Base-by-base conservation (phyloP, 2,888 invertebrate species). In the Apotomis turbidana region DNA sequence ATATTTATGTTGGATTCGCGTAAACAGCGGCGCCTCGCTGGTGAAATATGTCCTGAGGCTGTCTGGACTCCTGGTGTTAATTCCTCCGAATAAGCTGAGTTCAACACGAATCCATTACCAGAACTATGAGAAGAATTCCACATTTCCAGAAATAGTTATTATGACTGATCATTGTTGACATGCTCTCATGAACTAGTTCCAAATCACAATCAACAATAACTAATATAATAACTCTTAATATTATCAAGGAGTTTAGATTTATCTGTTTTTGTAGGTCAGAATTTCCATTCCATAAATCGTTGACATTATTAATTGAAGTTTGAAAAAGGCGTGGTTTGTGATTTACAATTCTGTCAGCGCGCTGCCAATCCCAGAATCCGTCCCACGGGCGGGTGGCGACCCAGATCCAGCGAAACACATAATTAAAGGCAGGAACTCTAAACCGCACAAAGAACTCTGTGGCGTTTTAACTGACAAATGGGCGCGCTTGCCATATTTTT, bases 351-450 rank as follows among this genome's bases (percentile, higher is more conserved):
- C 68, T 44, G 66, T 69, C 54, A 60, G 70, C 55, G 66, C 68
- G 66, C 44, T 52, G 64, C 55, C 63, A 67, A 46, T 62, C 12
- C 57, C 13, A 57, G 55, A 38, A 61, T 52, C 55, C 54, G 68
- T 62, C 71, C 66, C 66, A 67, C 27, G 59, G 13, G 38, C 44
- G 64, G 66, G 10, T 27, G 66, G 10, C 72, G 70, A 73, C 73
- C 84, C 80, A 83, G 78, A 80, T 82, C 76, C 78, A 71, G 78
- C 76, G 76, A 77, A 82, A 83, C 83, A 81, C 87, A 85, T 87
- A 87, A 87, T 87, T 88, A 87, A 85, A 88, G 83, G 84, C 84
- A 84, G 83, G 86, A 87, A 85, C 83, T 82, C 77, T 77, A 79
- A 79, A 80, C 68, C 76, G 75, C 77, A 80, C 84, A 82, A 81